Evolutionary conservation across 1,140 invertebrate species (phyloP).

Genomic region (Ceratoteleas bidentatus): DNA sequence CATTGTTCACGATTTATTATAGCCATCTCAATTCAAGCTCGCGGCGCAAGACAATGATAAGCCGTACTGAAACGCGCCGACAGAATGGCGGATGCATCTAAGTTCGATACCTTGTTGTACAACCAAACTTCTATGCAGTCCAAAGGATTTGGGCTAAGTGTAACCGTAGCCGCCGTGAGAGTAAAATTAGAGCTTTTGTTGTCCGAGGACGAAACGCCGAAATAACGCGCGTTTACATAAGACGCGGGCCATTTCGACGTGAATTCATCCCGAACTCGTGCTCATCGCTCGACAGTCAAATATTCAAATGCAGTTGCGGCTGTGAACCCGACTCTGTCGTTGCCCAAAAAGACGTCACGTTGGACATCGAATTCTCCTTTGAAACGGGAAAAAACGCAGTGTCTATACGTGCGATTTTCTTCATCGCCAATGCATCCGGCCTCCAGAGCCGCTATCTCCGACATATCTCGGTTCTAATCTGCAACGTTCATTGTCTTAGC

Average conservation of each 20-base stretch:
- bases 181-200: constrained; percentile 41
- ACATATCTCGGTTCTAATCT: constrained; percentile 36
- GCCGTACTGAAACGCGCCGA: constrained; percentile 15
- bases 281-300: not conserved
- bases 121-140: constrained; percentile 39
- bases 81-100: constrained; percentile 28
- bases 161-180: constrained; percentile 1
- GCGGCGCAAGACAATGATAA: constrained; percentile 37
- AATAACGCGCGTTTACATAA: constrained; percentile 35
- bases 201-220: constrained; percentile 14
- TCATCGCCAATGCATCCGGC: too few relatives aligned
- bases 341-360: not conserved
- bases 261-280: not conserved
- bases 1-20: constrained; percentile 20
- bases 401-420: too few relatives aligned
- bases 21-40: constrained; percentile 7
- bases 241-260: constrained; percentile 24
- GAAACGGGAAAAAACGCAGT: too few relatives aligned
- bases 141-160: constrained; percentile 30
- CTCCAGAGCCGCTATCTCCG: not conserved
- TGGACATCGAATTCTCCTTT: not conserved
- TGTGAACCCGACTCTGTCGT: not conserved
- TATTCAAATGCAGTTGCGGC: not conserved
- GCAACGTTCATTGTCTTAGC: constrained; percentile 19
- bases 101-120: constrained; percentile 41